phyloP scores from a whole-genome alignment of 23 tunicate genomes.

The Trididemnum clinides region DNA sequence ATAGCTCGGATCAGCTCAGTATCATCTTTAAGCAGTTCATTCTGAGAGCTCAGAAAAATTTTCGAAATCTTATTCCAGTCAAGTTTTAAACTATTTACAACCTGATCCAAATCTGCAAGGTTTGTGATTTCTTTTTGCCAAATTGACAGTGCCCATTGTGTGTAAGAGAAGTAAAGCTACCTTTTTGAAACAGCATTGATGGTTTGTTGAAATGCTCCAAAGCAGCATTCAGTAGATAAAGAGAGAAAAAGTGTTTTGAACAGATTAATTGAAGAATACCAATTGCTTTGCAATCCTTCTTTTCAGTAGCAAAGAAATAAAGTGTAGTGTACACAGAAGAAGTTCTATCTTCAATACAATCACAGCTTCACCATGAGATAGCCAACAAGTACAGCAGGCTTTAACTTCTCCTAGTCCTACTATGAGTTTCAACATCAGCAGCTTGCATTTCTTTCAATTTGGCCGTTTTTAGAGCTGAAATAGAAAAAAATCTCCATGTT shows the following conservation, averaged over 20 bases:
- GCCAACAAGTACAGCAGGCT: too few species aligned
- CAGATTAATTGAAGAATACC: conserved; percentile 23
- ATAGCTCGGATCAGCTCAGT: neutral
- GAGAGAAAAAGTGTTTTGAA: conserved; percentile 27
- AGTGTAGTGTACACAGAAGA: conserved; percentile 13
- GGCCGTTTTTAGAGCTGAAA: conserved; percentile 12
- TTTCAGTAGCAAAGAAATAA: conserved; percentile 26
- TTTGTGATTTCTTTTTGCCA: neutral
- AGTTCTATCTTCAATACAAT: conserved; percentile 12
- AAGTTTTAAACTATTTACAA: conserved; percentile 25
- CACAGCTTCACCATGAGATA: too few species aligned
- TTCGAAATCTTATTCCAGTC: conserved; percentile 23
- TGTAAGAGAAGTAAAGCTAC: conserved; percentile 22
- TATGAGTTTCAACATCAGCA: conserved; percentile 12
- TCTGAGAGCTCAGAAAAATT: conserved; percentile 8
- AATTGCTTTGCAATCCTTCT: conserved; percentile 24
- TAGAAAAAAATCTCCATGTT: too few species aligned
- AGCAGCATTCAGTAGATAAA: too few species aligned
- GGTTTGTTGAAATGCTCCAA: too few species aligned
- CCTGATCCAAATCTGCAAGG: conserved; percentile 21
- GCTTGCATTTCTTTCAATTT: conserved; percentile 26
- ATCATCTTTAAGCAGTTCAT: conserved; percentile 25
- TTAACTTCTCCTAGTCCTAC: neutral
- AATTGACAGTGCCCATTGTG: conserved; percentile 17
- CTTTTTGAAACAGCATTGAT: too few species aligned